Conservation (phyloP, 2,888 invertebrate genomes). For the Drosophila affinis region DNA sequence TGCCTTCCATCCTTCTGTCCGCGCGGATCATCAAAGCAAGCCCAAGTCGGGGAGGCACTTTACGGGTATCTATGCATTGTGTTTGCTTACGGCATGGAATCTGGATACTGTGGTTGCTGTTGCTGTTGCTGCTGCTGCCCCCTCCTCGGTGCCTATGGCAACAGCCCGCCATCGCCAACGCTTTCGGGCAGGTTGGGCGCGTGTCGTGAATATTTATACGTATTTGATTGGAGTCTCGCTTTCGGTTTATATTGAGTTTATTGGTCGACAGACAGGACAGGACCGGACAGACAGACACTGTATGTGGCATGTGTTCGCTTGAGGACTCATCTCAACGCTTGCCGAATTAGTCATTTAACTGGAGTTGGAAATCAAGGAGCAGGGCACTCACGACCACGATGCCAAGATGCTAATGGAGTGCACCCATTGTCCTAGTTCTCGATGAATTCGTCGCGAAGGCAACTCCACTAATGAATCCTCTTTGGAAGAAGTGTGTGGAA, state of each 20-base stretch:
- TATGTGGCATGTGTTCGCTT: no score
- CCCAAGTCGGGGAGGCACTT: conserved; percentile 6
- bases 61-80: conserved; percentile 6
- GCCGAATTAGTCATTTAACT: no score
- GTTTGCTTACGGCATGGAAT: conserved; percentile 25
- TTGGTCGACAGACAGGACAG: neutral
- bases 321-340: no score
- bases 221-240: conserved; percentile 56
- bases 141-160: neutral
- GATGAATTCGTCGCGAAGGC: no score
- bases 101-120: neutral
- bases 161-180: neutral
- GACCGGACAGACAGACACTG: no score
- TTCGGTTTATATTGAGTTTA: neutral
- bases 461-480: no score
- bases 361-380: conserved; percentile 31
- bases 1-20: neutral
- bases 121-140: no score
- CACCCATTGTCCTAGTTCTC: neutral
- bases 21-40: conserved; percentile 13
- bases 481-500: no score
- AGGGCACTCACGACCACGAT: neutral
- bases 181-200: conserved; percentile 29
- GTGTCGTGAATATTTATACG: conserved; percentile 68
- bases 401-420: conserved; percentile 5